Evolutionary conservation across 2,113 vertebrate species (phyloP).

Genomic region (Lamprologus lemairii): DNA sequence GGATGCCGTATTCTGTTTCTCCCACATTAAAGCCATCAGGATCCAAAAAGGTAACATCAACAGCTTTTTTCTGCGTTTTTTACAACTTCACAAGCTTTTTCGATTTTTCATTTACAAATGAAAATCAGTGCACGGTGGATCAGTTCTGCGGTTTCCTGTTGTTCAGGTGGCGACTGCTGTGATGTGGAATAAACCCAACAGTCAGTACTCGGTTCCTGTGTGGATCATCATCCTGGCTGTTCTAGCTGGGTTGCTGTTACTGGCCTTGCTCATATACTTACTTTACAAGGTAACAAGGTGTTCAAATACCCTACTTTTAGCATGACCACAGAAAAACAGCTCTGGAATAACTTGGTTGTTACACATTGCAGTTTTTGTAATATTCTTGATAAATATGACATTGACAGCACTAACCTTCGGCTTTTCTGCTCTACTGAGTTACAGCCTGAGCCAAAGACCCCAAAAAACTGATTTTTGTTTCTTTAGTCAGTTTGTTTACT

Average conservation of each 20-base stretch:
- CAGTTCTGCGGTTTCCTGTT: neutral
- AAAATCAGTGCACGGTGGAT: neutral
- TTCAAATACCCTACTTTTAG: neutral
- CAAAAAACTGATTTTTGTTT: neutral
- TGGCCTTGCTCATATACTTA: constrained; percentile 84
- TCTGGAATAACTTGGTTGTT: neutral
- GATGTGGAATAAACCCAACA: constrained; percentile 80
- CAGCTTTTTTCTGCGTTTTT: neutral
- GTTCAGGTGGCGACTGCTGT: constrained; percentile 74
- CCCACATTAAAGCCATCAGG: constrained; percentile 69
- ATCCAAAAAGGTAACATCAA: constrained; percentile 69
- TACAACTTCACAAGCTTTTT: neutral
- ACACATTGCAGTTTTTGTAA: neutral
- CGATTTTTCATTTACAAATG: neutral
- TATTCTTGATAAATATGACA: neutral
- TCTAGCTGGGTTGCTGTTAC: constrained; percentile 79
- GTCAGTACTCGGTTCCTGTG: constrained; percentile 72
- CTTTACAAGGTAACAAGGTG: constrained; percentile 80
- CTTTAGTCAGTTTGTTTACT: neutral
- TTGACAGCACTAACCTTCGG: neutral
- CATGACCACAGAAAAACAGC: neutral
- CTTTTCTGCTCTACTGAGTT: neutral
- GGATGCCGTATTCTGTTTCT: constrained; percentile 80
- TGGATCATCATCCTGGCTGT: constrained; percentile 89
- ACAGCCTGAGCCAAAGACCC: neutral